These are phyloP conservation scores for Alcis repandata DNA, from an alignment of 2,888 invertebrate species.

Conservation along the genomic window DNA sequence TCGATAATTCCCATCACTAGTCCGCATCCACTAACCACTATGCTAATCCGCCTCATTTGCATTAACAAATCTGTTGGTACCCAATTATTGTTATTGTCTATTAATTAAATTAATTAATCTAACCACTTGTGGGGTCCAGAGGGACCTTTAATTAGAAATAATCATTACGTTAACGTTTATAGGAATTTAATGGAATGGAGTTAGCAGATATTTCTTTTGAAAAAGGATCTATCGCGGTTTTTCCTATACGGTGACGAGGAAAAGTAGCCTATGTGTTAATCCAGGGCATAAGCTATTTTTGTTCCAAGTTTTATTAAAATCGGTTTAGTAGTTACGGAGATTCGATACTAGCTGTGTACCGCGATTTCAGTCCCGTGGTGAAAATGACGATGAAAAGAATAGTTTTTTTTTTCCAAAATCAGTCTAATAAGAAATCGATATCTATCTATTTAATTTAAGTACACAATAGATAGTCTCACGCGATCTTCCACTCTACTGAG, in stretches of 20 bases:
- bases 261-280: background rate
- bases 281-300: too few relatives aligned
- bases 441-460: constrained; percentile 16
- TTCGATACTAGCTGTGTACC: too few relatives aligned
- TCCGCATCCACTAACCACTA: constrained; percentile 57
- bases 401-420: too few relatives aligned
- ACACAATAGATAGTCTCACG: constrained; percentile 31
- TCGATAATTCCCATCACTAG: constrained; percentile 44
- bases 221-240: background rate
- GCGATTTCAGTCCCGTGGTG: too few relatives aligned
- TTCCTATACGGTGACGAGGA: background rate
- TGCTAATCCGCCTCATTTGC: constrained; percentile 75
- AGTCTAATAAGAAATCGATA: too few relatives aligned
- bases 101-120: constrained; percentile 73
- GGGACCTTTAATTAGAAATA: constrained; percentile 38
- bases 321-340: too few relatives aligned
- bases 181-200: background rate
- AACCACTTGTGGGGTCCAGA: constrained; percentile 61
- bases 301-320: too few relatives aligned
- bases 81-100: constrained; percentile 74
- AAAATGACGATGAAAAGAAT: too few relatives aligned
- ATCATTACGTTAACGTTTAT: constrained; percentile 22
- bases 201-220: constrained; percentile 40
- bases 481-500: constrained; percentile 17
- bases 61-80: constrained; percentile 72